Evolutionary conservation across 2,888 invertebrate genomes (phyloP), one percentile per base, ranked within the genome.

Genomic region (Thera obeliscata): DNA sequence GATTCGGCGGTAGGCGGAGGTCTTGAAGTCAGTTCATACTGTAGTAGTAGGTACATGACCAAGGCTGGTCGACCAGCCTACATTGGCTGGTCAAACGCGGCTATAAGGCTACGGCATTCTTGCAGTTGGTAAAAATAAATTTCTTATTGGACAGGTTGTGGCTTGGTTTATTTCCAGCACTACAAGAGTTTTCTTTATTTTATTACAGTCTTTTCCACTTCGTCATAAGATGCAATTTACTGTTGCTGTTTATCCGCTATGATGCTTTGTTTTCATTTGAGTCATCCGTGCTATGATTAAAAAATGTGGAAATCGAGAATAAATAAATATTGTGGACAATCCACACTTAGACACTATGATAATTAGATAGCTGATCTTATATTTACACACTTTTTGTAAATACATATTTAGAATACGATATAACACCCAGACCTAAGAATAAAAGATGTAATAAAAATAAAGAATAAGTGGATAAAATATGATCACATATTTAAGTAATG

Each of bases 1-100:
- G 49, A 61, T 61, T 64, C 56, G 52, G 67, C 7, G 55, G 69
- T 69, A 66, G 69, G 69, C 63, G 61, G 59, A 49, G 56, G 69
- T 56, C 59, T 60, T 36, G 38, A 52, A 43, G 35, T 49, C 35
- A 11, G 38, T 38, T 56, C 35, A 35, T 43, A 5, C 48, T 59
- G 58, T 57, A 66, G 49, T 58, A 57, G 58, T 41, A 50, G 41
- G 43, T 43, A 54, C 62, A 56, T 55, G 22, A 36, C 12, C 9
- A 64, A 41, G 58, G 62, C 58, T 65, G 65, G 62, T 59, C 58
- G 36, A 52, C 41, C 43, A 43, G 2, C 43, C 5, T 43, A 43
- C 6, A 46, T 38, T 38, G 2, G 6, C 3, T 38, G 3, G 6
- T 38, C 4, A 5, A 38, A 38, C 57, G 48, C 46, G 22, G 54